A percentile compares a stretch with the other conserved stretches of the same genome.
Conservation (phyloP, 2,113 vertebrate genomes). For the Bettongia penicillata region DNA sequence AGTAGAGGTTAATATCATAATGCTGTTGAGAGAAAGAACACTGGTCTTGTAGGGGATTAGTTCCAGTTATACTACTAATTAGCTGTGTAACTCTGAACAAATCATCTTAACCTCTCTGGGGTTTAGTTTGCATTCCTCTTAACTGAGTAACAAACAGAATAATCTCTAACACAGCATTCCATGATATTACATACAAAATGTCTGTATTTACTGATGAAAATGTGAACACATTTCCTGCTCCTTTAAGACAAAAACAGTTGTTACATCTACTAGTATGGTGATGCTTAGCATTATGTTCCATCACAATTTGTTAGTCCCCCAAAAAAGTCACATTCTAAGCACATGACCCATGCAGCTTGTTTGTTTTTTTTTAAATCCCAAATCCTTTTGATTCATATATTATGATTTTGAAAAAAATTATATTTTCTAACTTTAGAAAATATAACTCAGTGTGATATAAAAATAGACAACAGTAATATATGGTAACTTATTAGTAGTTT, state of each 20-base stretch:
- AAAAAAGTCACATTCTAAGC: constrained; percentile 59
- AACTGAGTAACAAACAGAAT: background rate
- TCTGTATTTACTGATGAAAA: constrained; percentile 48
- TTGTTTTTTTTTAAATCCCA: background rate
- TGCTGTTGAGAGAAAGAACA: background rate
- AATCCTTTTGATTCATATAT: constrained; percentile 46
- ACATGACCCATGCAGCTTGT: background rate
- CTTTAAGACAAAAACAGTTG: constrained; percentile 23
- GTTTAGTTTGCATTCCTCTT: background rate
- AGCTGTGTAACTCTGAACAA: background rate
- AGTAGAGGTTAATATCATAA: background rate
- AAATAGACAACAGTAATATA: background rate
- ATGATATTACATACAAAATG: constrained; percentile 1
- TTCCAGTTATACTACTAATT: background rate
- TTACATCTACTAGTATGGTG: constrained; percentile 34
- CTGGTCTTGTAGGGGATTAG: background rate
- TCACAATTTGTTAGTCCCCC: constrained; percentile 51
- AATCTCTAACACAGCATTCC: background rate
- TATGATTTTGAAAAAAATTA: constrained; percentile 68
- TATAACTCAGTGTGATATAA: background rate
- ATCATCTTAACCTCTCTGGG: background rate
- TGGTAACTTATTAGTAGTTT: background rate
- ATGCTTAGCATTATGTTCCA: constrained; percentile 18
- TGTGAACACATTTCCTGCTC: constrained; percentile 13
- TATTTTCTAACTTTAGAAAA: constrained; percentile 30